These are phyloP conservation scores for Acrocephalus scirpaceus DNA, from an alignment of 2,797 vertebrate species.

Conservation along the genomic window DNA sequence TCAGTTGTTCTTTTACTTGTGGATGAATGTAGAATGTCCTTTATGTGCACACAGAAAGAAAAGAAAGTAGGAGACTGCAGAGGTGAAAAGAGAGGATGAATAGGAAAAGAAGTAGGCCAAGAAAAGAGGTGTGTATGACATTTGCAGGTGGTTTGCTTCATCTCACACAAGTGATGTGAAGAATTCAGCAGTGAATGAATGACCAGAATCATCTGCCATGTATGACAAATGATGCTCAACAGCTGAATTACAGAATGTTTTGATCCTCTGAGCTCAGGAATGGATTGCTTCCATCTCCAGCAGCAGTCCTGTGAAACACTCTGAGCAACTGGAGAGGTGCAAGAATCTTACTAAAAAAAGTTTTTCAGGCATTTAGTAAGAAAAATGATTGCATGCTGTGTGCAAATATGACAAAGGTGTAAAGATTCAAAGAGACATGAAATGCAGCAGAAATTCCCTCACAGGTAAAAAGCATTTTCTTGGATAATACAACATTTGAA, in stretches of 20 bases:
- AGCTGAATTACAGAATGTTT: background rate
- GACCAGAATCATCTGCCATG: rapidly evolving
- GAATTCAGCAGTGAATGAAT: background rate
- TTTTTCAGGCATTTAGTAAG: background rate
- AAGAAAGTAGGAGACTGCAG: background rate
- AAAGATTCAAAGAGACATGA: background rate
- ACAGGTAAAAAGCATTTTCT: background rate
- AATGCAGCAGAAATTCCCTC: background rate
- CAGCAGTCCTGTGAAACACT: background rate
- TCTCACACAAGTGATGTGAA: background rate
- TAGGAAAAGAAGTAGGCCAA: background rate
- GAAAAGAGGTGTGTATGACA: background rate
- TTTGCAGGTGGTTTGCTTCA: background rate
- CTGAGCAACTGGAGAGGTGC: background rate
- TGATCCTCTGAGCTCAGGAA: background rate
- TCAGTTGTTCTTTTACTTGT: background rate
- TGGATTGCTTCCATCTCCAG: background rate
- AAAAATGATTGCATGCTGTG: background rate
- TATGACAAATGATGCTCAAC: background rate
- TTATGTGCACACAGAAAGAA: background rate
- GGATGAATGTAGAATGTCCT: background rate
- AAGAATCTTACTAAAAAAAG: background rate
- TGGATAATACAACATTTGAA: background rate
- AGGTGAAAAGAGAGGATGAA: background rate
- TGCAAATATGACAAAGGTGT: background rate